A percentile compares a stretch with the other conserved stretches of the same genome.
Conservation (phyloP, 2,888 invertebrate species). For the Ecliptopera silaceata region DNA sequence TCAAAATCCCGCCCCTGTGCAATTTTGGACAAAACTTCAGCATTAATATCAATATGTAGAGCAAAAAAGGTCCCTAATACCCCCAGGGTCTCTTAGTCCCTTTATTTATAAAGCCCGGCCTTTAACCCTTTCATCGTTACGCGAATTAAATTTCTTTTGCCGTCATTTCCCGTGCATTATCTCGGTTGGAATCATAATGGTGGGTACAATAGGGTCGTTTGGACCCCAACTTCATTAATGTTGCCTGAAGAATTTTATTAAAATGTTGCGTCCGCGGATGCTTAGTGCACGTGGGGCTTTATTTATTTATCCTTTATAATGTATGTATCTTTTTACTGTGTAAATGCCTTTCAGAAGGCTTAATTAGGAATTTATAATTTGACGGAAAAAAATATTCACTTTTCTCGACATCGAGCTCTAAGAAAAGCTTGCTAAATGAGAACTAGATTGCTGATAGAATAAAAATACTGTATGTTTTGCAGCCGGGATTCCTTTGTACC, state of each 20-base stretch:
- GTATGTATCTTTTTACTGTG: neutral
- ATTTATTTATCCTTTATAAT: conserved; percentile 35
- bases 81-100: conserved; percentile 71
- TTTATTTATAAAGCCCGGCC: conserved; percentile 79
- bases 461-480: no score
- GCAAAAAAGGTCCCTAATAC: conserved; percentile 78
- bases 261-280: conserved; percentile 77
- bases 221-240: conserved; percentile 73
- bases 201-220: conserved; percentile 69
- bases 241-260: conserved; percentile 80
- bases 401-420: no score
- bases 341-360: no score
- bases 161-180: conserved; percentile 83
- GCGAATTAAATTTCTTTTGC: conserved; percentile 83
- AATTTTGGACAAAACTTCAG: conserved; percentile 79
- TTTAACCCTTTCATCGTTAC: conserved; percentile 81
- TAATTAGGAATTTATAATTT: no score
- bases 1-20: conserved; percentile 46
- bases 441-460: no score
- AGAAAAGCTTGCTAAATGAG: no score
- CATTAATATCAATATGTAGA: conserved; percentile 82
- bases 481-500: no score
- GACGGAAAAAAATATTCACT: no score
- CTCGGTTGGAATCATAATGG: conserved; percentile 82
- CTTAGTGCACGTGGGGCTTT: conserved; percentile 42